phyloP scores from a whole-genome alignment of 2,113 vertebrate species.

The Amblyornis subalaris region DNA sequence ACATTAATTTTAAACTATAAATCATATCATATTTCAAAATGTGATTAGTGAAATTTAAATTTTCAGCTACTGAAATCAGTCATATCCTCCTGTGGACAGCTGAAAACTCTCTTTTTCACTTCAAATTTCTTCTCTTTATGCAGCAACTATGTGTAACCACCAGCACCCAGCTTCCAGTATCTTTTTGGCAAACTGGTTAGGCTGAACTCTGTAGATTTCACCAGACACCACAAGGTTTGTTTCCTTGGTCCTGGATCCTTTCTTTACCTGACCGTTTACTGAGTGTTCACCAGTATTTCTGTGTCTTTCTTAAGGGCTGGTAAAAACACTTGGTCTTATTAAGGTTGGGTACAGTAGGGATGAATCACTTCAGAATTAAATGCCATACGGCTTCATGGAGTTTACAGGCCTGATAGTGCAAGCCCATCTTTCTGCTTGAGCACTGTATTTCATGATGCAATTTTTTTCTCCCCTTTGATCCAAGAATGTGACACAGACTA shows the following conservation, averaged over 20 bases:
- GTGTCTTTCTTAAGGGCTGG: not conserved
- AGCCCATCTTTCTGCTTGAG: not conserved
- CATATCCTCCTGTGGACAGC: not conserved
- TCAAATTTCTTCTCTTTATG: not conserved
- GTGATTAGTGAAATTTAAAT: not conserved
- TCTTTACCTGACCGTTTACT: not conserved
- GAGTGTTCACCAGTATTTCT: not conserved
- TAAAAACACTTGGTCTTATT: not conserved
- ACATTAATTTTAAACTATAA: not conserved
- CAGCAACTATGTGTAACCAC: not conserved
- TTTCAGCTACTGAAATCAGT: not conserved
- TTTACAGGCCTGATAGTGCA: not conserved
- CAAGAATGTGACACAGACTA: not conserved
- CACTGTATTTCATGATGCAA: not conserved
- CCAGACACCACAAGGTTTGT: not conserved
- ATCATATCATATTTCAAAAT: not conserved
- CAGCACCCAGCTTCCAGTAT: not conserved
- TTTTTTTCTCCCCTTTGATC: not conserved
- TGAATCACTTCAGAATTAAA: not conserved
- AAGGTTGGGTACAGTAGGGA: not conserved
- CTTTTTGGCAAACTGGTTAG: not conserved
- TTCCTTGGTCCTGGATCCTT: not conserved
- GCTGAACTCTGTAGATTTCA: not conserved
- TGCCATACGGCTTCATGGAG: not conserved
- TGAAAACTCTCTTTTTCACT: not conserved